Base-by-base conservation (phyloP, 2,797 vertebrate genomes). In the Poeciliopsis presidionis region DNA sequence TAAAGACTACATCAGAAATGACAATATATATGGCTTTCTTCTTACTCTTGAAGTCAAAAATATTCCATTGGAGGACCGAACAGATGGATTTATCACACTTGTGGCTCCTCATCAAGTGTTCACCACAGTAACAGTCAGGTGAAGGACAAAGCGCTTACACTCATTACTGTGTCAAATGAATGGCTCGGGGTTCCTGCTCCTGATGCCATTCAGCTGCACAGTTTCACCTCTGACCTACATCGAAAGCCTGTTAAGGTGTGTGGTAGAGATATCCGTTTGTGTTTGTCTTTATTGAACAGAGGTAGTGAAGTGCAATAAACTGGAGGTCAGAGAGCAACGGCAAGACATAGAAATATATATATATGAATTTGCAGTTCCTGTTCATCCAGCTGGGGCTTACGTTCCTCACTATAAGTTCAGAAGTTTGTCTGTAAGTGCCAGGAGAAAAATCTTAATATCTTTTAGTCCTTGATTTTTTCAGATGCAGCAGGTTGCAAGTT, bases 151-250 rank as follows among this genome's bases (percentile, higher is more conserved):
- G 76, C 76, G 39, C 83, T 39, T 73, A 30, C 33, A 82, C 57
- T 90, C 82, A 88, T 90, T 84, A 81, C 70, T 72, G 80, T 28
- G 81, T 80, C 0, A 45, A 80, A 76, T 79, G 70, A 84, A 77
- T 59, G 78, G 51, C 75, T 53, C 77, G 74, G 59, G 78, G 39
- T 61, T 57, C 20, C 77, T 80, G n/a, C 74, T n/a, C 14, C 53
- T 22, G 71, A 73, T 82, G 55, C 69, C 83, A 55, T 79, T 85
- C 86, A 69, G 85, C 81, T 86, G 76, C 1, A 13, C 70, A 33
- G 73, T 61, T 33, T 9, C 79, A 78, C 77, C 81, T 77, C 74
- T 75, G 80, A 81, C 81, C 83, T 73, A 49, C 72, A 81, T 79
- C 82, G 82, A 84, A 82, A 63, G 59, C 36, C 75, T 3, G 65